Conservation (phyloP, 2,797 vertebrate genomes). For the Typhlichthys subterraneus region DNA sequence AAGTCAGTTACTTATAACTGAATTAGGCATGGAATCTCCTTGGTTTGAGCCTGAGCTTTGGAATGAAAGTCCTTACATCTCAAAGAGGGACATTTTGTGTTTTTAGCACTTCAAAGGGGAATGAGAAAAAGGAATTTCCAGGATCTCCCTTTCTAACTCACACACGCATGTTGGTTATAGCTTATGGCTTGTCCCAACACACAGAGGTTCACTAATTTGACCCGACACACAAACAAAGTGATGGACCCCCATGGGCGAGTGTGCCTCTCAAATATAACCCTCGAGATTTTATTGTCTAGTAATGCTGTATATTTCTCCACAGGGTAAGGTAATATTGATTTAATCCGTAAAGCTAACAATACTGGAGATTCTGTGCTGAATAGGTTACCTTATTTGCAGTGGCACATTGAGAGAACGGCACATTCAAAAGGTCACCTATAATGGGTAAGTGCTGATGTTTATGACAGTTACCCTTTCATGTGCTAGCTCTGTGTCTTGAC, state of each 20-base stretch:
- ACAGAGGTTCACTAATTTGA: slow-evolving; percentile 39
- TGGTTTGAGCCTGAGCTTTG: slow-evolving; percentile 58
- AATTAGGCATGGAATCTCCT: slow-evolving; percentile 69
- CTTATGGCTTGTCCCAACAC: slow-evolving; percentile 8
- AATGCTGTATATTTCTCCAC: slow-evolving; percentile 30
- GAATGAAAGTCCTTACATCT: slow-evolving; percentile 55
- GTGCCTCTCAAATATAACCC: slow-evolving; percentile 18
- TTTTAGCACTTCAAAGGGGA: slow-evolving; percentile 41
- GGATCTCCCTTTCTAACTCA: slow-evolving; percentile 12
- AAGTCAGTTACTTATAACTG: slow-evolving; percentile 56
- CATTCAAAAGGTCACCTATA: slow-evolving; percentile 40
- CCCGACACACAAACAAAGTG: slow-evolving; percentile 20
- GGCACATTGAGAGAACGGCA: slow-evolving; percentile 5
- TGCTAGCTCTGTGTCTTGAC: slow-evolving; percentile 5
- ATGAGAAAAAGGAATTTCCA: slow-evolving; percentile 22
- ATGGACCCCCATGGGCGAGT: slow-evolving; percentile 44
- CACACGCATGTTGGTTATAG: not conserved
- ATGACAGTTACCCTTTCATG: slow-evolving; percentile 28
- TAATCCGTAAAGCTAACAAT: slow-evolving; percentile 23
- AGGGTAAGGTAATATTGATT: slow-evolving; percentile 57
- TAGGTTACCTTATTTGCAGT: slow-evolving; percentile 24
- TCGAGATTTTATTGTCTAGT: slow-evolving; percentile 25
- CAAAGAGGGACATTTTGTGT: slow-evolving; percentile 20
- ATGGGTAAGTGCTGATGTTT: slow-evolving; percentile 26
- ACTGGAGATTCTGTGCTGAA: slow-evolving; percentile 42